phyloP scores from a whole-genome alignment of 2,113 vertebrate genomes.

The Amphilophus citrinellus region DNA sequence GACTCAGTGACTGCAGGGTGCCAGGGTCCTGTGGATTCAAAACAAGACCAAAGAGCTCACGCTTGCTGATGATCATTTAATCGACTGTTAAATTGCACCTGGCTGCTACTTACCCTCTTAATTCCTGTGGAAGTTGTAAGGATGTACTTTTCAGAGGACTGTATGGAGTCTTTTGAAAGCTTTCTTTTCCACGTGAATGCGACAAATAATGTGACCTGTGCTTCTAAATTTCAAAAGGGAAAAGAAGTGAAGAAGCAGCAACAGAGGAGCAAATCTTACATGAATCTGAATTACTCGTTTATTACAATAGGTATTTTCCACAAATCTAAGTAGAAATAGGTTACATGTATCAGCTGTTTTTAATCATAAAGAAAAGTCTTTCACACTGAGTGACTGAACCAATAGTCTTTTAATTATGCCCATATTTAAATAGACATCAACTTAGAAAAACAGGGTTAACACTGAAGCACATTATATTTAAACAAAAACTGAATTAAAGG shows the following conservation, averaged over 20 bases:
- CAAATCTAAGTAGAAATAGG: neutral
- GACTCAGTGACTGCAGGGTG: neutral
- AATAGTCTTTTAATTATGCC: neutral
- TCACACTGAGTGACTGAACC: neutral
- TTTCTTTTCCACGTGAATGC: neutral
- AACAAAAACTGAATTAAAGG: neutral
- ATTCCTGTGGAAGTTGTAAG: neutral
- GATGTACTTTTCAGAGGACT: neutral
- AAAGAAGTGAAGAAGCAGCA: neutral
- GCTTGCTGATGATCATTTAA: too few species aligned
- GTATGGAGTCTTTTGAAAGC: neutral
- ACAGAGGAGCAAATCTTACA: too few species aligned
- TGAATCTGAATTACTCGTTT: too few species aligned
- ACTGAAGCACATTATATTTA: neutral
- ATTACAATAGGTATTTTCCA: too few species aligned
- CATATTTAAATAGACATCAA: fast-evolving
- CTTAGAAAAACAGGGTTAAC: neutral
- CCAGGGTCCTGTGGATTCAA: neutral
- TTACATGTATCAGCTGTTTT: neutral
- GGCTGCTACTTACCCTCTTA: too few species aligned
- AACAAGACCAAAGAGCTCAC: neutral
- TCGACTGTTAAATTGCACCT: too few species aligned
- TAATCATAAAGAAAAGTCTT: neutral
- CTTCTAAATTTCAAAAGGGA: neutral
- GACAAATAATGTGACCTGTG: neutral